phyloP scores from a whole-genome alignment of 2,888 invertebrate genomes.

The Cremastobaeus sp. region DNA sequence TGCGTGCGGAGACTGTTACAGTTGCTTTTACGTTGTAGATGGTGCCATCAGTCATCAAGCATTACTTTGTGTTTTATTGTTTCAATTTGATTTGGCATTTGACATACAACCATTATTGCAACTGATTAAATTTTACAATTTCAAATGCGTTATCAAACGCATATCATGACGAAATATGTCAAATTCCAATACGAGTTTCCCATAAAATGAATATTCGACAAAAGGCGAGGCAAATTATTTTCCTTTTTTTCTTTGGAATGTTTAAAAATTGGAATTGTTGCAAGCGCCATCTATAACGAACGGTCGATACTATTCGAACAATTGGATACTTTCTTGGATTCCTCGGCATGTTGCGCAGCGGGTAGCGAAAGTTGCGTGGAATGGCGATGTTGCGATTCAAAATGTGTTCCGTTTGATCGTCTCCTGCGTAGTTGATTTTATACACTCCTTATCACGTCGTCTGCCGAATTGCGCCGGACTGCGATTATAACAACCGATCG shows the following conservation, averaged over 20 bases:
- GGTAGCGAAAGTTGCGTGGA: slow-evolving; percentile 22
- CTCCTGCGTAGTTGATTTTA: background rate
- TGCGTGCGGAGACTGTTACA: slow-evolving; percentile 8
- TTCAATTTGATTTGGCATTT: too few species aligned
- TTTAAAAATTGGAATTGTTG: background rate
- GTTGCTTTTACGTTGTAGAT: slow-evolving; percentile 34
- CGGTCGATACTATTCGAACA: slow-evolving; percentile 11
- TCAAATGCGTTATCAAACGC: too few species aligned
- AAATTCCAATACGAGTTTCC: too few species aligned
- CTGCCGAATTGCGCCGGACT: slow-evolving; percentile 15
- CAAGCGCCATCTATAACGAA: slow-evolving; percentile 30
- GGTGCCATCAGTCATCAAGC: slow-evolving; percentile 8
- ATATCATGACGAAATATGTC: too few species aligned
- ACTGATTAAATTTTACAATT: too few species aligned
- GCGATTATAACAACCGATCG: slow-evolving; percentile 27
- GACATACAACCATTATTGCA: too few species aligned
- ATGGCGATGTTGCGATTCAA: slow-evolving; percentile 19
- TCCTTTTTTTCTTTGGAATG: background rate
- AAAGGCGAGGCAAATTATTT: too few species aligned
- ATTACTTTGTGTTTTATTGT: slow-evolving; percentile 1
- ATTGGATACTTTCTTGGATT: background rate
- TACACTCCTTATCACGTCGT: background rate
- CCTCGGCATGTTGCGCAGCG: slow-evolving; percentile 10
- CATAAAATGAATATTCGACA: too few species aligned
- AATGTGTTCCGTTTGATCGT: slow-evolving; percentile 18